These are phyloP conservation scores for Cyclura pinguis DNA, from an alignment of 2,797 vertebrate species.

Conservation along the genomic window DNA sequence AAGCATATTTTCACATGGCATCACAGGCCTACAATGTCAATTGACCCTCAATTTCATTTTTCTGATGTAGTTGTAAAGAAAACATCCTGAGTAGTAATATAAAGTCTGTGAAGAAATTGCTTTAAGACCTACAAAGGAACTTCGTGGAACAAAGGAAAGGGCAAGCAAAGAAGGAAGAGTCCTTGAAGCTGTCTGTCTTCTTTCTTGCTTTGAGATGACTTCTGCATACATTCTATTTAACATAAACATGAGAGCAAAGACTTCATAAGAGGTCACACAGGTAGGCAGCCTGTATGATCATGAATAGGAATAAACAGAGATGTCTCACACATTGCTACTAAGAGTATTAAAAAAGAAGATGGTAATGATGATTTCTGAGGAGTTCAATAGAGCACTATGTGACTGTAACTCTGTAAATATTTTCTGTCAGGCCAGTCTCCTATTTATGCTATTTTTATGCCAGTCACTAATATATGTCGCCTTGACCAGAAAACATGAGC, in stretches of 20 bases:
- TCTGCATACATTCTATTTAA: conserved; percentile 10
- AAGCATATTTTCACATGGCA: background rate
- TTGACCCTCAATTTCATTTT: conserved; percentile 31
- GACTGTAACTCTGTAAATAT: background rate
- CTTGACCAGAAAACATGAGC: background rate
- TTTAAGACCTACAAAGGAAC: background rate
- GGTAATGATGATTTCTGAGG: background rate
- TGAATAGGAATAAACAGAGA: background rate
- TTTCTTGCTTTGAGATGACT: background rate
- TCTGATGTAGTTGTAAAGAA: background rate
- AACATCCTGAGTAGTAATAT: background rate
- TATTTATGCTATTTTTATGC: background rate
- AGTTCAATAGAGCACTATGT: too few relatives aligned
- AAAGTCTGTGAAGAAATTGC: conserved; percentile 14
- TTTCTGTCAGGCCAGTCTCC: background rate
- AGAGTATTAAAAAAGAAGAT: background rate
- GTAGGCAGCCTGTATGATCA: background rate
- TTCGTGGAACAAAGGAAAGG: background rate
- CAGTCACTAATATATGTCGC: too few relatives aligned
- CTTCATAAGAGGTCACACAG: background rate
- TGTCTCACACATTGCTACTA: background rate
- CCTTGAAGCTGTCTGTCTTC: background rate
- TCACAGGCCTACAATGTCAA: background rate
- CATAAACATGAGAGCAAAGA: background rate
- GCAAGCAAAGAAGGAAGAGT: background rate